phyloP scores from a whole-genome alignment of 1,140 invertebrate genomes.

The Ceratosolen solmsi region DNA sequence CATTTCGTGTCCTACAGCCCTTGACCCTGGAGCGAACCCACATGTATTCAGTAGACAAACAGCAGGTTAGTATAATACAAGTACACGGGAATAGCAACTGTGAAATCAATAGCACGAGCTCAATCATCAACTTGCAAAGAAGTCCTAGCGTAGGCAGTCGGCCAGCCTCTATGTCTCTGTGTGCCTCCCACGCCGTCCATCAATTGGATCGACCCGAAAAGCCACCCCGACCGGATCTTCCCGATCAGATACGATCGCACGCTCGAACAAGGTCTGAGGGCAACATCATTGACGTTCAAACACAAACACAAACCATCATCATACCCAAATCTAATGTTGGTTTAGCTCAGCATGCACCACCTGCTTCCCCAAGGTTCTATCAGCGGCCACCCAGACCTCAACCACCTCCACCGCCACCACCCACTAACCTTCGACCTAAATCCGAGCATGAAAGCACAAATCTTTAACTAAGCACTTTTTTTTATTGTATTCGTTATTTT shows the following conservation, averaged over 20 bases:
- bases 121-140: conserved; percentile 67
- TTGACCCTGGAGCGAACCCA: conserved; percentile 78
- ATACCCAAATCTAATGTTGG: conserved; percentile 58
- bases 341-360: conserved; percentile 50
- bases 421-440: conserved; percentile 62
- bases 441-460: conserved; percentile 72
- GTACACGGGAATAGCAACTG: conserved; percentile 68
- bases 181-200: background rate
- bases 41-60: conserved; percentile 81
- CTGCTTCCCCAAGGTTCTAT: conserved; percentile 66
- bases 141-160: conserved; percentile 70
- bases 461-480: conserved; percentile 58
- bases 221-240: conserved; percentile 68
- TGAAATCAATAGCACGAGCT: conserved; percentile 66
- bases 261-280: conserved; percentile 73
- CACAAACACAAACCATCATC: conserved; percentile 63
- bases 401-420: conserved; percentile 71
- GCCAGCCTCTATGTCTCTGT: conserved; percentile 66
- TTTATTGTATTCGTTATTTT: background rate
- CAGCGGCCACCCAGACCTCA: conserved; percentile 70
- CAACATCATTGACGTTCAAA: conserved; percentile 73
- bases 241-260: conserved; percentile 67
- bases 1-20: conserved; percentile 62
- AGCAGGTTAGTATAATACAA: conserved; percentile 81
- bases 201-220: conserved; percentile 67